phyloP scores from a whole-genome alignment of 53 echinoderm and acorn worm species.

The Patiria pectinifera region DNA sequence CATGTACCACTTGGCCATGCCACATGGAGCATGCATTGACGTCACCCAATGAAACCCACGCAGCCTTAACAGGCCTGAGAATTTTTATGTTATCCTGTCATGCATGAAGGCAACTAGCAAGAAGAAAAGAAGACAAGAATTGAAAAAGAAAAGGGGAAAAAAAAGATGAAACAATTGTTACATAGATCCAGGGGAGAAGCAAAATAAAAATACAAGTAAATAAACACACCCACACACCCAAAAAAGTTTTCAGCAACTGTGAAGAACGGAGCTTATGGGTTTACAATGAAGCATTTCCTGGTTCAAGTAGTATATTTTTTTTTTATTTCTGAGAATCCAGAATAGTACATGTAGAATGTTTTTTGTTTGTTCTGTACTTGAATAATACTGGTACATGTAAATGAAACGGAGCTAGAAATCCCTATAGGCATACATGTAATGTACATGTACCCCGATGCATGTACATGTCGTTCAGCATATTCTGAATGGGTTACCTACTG shows the following conservation, averaged over 20 bases:
- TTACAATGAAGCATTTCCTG: not conserved
- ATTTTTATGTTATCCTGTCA: constrained; percentile 20
- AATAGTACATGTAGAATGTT: not conserved
- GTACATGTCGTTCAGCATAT: no score
- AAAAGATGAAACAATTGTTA: not conserved
- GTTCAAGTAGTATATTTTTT: not conserved
- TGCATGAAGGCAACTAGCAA: not conserved
- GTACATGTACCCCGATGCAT: not conserved
- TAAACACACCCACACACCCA: no score
- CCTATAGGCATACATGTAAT: not conserved
- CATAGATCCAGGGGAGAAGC: no score
- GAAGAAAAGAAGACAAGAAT: not conserved
- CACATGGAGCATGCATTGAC: constrained; percentile 14
- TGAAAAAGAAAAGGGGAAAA: not conserved
- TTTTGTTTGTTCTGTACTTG: not conserved
- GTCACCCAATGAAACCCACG: constrained; percentile 31
- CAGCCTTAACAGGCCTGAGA: constrained; percentile 24
- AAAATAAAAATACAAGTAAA: no score
- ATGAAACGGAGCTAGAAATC: no score
- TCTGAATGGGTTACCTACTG: no score
- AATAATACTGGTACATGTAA: no score
- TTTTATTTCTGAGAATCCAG: not conserved
- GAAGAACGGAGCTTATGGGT: no score
- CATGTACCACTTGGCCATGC: not conserved
- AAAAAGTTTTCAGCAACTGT: no score